Conservation (phyloP, 2,888 invertebrate species). For the Monopis laevigella region DNA sequence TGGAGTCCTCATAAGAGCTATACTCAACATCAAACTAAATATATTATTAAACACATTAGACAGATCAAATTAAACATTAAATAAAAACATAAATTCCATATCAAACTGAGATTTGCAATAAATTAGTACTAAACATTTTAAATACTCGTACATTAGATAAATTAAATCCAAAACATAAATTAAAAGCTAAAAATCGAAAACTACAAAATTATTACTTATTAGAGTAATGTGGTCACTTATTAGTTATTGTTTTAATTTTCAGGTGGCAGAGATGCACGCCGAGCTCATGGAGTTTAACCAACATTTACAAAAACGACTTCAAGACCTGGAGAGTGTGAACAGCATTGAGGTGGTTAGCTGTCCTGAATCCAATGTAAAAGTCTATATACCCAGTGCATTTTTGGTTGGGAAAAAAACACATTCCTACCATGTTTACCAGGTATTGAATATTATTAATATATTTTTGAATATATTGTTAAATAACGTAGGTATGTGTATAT, state of each 20-base stretch:
- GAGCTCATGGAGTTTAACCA: slow-evolving; percentile 94
- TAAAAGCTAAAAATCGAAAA: too few relatives aligned
- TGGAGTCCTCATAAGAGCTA: too few relatives aligned
- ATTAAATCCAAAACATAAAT: too few relatives aligned
- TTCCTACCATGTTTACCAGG: slow-evolving; percentile 91
- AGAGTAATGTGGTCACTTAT: background rate
- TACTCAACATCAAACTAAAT: too few relatives aligned
- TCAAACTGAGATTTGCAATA: too few relatives aligned
- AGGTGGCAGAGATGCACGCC: slow-evolving; percentile 95
- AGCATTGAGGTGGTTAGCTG: slow-evolving; percentile 40
- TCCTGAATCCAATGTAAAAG: slow-evolving; percentile 72
- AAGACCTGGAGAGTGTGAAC: slow-evolving; percentile 49
- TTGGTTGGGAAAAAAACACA: slow-evolving; percentile 71
- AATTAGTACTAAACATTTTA: too few relatives aligned
- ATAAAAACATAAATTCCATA: too few relatives aligned
- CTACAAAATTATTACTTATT: too few relatives aligned
- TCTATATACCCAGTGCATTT: slow-evolving; percentile 90
- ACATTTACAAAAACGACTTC: slow-evolving; percentile 76
- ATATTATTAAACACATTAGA: too few relatives aligned
- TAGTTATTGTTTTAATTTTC: slow-evolving; percentile 23
- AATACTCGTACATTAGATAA: too few relatives aligned
- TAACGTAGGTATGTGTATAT: background rate
- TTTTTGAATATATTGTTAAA: background rate
- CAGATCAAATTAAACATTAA: too few relatives aligned
- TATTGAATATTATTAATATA: slow-evolving; percentile 43